Conservation (phyloP, 2,113 vertebrate species). For the Phodopus roborovskii region DNA sequence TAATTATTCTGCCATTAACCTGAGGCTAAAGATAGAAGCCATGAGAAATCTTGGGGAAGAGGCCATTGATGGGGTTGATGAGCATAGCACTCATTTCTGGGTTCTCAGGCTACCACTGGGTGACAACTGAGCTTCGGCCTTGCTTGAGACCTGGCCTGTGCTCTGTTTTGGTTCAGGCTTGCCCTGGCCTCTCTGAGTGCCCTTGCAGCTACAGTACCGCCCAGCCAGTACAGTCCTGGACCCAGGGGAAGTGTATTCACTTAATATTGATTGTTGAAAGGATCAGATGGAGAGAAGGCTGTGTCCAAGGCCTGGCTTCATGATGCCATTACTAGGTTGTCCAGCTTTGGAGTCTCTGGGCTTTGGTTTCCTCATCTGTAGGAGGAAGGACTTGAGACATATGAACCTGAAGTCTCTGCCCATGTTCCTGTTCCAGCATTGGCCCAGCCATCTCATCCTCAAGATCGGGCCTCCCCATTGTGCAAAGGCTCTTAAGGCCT, state of each 20-base stretch:
- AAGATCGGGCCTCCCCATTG: not conserved
- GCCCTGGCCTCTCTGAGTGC: too few relatives aligned
- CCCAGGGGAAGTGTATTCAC: not conserved
- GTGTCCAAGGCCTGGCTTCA: not conserved
- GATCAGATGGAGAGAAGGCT: not conserved
- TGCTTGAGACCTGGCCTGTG: not conserved
- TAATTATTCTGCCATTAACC: not conserved
- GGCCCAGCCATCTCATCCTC: not conserved
- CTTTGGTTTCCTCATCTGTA: not conserved
- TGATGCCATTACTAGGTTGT: not conserved
- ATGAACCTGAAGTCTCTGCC: not conserved
- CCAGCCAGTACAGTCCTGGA: not conserved
- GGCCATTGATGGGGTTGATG: not conserved
- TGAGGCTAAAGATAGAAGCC: not conserved
- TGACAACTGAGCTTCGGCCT: not conserved
- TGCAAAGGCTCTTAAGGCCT: not conserved
- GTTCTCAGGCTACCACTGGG: not conserved
- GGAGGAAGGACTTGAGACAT: not conserved
- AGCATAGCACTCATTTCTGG: not conserved
- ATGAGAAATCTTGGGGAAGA: accelerated
- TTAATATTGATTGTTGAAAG: not conserved
- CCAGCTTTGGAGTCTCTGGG: not conserved
- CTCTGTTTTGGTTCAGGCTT: not conserved
- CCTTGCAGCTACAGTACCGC: too few relatives aligned
- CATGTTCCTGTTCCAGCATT: not conserved